Evolutionary conservation across 2,113 vertebrate species (phyloP).

Genomic region (Lutjanus erythropterus): DNA sequence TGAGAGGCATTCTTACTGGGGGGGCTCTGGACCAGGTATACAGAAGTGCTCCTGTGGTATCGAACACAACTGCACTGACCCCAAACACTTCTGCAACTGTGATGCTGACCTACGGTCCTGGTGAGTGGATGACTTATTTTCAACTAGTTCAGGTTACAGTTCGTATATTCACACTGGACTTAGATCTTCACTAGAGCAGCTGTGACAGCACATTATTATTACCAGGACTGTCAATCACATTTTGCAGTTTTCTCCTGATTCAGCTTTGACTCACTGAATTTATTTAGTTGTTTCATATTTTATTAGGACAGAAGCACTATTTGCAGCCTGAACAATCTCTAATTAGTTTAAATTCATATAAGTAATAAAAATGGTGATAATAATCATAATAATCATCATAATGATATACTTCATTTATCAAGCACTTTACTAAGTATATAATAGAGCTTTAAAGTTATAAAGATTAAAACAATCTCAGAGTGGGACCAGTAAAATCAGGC

Average conservation of each 20-base stretch:
- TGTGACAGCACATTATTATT: neutral
- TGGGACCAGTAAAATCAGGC: no score
- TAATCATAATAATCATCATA: no score
- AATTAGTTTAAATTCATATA: neutral
- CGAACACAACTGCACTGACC: slow-evolving; percentile 93
- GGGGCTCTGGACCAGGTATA: slow-evolving; percentile 95
- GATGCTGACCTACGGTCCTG: slow-evolving; percentile 94
- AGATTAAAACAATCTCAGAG: no score
- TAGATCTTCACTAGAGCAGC: no score
- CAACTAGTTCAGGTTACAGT: neutral
- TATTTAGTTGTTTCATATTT: neutral
- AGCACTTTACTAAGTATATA: no score
- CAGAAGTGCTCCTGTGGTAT: slow-evolving; percentile 99
- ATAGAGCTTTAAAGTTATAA: no score
- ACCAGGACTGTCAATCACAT: neutral
- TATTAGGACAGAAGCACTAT: no score
- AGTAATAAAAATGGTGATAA: no score
- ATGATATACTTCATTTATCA: no score
- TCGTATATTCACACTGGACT: neutral
- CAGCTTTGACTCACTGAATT: neutral
- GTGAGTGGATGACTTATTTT: slow-evolving; percentile 83
- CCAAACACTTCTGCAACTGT: slow-evolving; percentile 94
- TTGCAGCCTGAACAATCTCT: neutral
- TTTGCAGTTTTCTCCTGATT: neutral
- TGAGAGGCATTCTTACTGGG: slow-evolving; percentile 97